phyloP scores from a whole-genome alignment of 2,888 invertebrate species.

The Lycia hirtaria region DNA sequence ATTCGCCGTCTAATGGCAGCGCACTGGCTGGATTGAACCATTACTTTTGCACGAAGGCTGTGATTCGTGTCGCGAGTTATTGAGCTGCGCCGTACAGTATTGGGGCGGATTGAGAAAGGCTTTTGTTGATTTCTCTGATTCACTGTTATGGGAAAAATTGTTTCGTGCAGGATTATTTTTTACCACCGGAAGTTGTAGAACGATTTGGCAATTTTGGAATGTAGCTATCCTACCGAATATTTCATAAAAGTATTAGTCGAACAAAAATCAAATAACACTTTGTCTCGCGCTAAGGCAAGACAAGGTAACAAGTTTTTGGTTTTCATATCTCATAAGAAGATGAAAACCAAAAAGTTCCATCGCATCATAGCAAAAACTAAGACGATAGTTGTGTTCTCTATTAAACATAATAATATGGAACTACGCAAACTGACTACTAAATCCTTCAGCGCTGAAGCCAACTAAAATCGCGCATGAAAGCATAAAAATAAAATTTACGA shows the following conservation, averaged over 20 bases:
- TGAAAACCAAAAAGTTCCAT: not conserved
- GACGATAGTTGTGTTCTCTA: not conserved
- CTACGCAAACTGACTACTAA: constrained; percentile 7
- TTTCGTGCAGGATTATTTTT: not conserved
- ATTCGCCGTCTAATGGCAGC: constrained; percentile 29
- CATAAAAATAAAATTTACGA: constrained; percentile 40
- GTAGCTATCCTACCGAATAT: too few species aligned
- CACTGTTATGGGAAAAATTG: not conserved
- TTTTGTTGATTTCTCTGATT: constrained; percentile 16
- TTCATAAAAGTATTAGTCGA: too few species aligned
- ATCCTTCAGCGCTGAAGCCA: constrained; percentile 22
- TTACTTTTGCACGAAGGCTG: constrained; percentile 35
- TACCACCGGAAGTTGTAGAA: too few species aligned
- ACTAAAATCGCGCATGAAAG: constrained; percentile 32
- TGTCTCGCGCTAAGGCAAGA: too few species aligned
- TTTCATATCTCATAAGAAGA: not conserved
- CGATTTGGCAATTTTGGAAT: too few species aligned
- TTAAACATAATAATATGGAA: constrained; percentile 15
- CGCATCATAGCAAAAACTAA: not conserved
- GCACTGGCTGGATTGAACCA: constrained; percentile 35
- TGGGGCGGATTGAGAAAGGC: constrained; percentile 3
- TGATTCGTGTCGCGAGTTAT: constrained; percentile 36
- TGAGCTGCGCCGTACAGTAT: constrained; percentile 16
- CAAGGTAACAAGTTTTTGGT: too few species aligned
- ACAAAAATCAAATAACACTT: too few species aligned